Percentiles rank a stretch among this genome's conserved stretches.
phyloP scores from a whole-genome alignment of 2,797 vertebrate genomes.

The Orientallactaga sibirica region DNA sequence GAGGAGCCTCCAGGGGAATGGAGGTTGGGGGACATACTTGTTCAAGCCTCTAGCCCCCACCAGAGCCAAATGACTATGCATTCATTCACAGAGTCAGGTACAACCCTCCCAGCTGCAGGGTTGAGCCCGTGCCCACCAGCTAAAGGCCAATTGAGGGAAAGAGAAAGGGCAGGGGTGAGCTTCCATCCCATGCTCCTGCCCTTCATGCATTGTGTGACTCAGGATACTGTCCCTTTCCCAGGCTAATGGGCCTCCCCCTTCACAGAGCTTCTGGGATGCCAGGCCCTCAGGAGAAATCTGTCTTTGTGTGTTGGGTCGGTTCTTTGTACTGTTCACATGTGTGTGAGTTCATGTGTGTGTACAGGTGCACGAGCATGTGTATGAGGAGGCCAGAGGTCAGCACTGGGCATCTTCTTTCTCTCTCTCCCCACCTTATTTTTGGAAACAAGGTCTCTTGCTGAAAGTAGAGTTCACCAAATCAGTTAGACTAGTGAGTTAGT shows the following conservation, averaged over 20 bases:
- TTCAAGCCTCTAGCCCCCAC: neutral
- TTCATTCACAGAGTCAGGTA: neutral
- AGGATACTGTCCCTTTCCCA: neutral
- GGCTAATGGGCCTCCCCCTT: neutral
- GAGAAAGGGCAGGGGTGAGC: neutral
- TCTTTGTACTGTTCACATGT: neutral
- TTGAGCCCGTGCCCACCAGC: neutral
- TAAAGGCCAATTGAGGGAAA: neutral
- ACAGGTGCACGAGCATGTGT: too few species aligned
- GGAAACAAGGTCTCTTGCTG: too few species aligned
- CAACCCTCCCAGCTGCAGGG: neutral
- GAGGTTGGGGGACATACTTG: neutral
- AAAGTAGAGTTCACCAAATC: too few species aligned
- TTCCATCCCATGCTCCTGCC: neutral
- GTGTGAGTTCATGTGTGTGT: too few species aligned
- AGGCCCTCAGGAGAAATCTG: conserved; percentile 7
- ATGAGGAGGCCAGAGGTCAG: too few species aligned
- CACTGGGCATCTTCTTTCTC: too few species aligned
- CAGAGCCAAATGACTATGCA: neutral
- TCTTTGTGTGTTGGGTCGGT: conserved; percentile 8
- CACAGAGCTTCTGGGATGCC: neutral
- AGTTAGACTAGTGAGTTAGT: too few species aligned
- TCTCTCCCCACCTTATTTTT: too few species aligned
- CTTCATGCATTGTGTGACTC: conserved; percentile 42
- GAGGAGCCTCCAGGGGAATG: neutral